Percentiles rank a stretch among this genome's conserved stretches.
Conservation (phyloP, 1,140 invertebrate species). For the Drosophila mojavensis region DNA sequence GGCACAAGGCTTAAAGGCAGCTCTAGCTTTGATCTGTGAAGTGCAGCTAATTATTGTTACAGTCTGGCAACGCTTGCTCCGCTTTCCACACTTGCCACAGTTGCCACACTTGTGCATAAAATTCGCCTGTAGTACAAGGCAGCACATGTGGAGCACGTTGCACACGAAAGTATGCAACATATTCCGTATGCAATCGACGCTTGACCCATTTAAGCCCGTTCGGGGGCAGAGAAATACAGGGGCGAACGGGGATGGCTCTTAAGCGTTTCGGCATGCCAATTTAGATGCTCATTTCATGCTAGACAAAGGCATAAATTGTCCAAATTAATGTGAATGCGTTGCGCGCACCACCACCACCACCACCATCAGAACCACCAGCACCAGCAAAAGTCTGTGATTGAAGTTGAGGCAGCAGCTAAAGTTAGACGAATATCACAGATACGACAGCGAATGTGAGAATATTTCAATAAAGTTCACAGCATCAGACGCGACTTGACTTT, state of each 20-base stretch:
- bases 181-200: slow-evolving; percentile 60
- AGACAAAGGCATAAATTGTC: slow-evolving; percentile 67
- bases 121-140: slow-evolving; percentile 51
- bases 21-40: slow-evolving; percentile 3
- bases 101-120: slow-evolving; percentile 61
- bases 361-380: background rate
- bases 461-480: slow-evolving; percentile 58
- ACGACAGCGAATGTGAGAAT: slow-evolving; percentile 23
- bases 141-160: slow-evolving; percentile 55
- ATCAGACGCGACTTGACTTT: slow-evolving; percentile 46
- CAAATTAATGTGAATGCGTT: slow-evolving; percentile 74
- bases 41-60: slow-evolving; percentile 54
- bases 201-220: slow-evolving; percentile 41
- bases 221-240: background rate
- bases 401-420: background rate
- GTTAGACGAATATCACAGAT: slow-evolving; percentile 20
- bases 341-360: slow-evolving; percentile 46
- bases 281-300: background rate
- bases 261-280: slow-evolving; percentile 23
- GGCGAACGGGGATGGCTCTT: slow-evolving; percentile 14
- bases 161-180: slow-evolving; percentile 21
- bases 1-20: background rate
- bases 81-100: background rate
- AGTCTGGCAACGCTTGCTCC: background rate
- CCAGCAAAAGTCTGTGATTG: slow-evolving; percentile 14